These are phyloP conservation scores for Melinaea marsaeus DNA, from an alignment of 2,888 invertebrate species.

Conservation along the genomic window DNA sequence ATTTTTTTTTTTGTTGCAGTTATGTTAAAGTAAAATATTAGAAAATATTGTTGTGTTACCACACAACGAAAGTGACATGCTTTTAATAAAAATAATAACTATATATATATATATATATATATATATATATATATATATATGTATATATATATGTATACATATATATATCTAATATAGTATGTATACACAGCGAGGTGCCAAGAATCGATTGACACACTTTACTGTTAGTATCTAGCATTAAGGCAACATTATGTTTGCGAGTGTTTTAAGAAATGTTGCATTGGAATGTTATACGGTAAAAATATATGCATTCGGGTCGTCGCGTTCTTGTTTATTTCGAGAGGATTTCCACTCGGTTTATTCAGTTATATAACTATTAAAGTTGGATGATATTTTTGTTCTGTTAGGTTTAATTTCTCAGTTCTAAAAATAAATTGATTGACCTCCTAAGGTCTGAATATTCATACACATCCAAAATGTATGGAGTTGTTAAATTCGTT, in stretches of 20 bases:
- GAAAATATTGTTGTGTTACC: too few relatives aligned
- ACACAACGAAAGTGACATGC: too few relatives aligned
- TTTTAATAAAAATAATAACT: too few relatives aligned
- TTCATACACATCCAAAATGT: too few relatives aligned
- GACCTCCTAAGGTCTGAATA: too few relatives aligned
- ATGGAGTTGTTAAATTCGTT: too few relatives aligned
- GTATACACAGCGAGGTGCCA: not conserved
- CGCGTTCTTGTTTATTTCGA: conserved; percentile 24
- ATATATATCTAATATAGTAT: not conserved
- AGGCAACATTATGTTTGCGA: conserved; percentile 13
- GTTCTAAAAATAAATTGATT: too few relatives aligned
- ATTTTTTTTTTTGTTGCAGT: too few relatives aligned
- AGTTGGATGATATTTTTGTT: not conserved
- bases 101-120: too few relatives aligned
- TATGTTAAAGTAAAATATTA: too few relatives aligned
- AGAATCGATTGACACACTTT: conserved; percentile 21
- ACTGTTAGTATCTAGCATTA: conserved; percentile 14
- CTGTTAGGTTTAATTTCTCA: too few relatives aligned
- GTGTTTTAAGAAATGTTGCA: conserved; percentile 20
- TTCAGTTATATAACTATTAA: conserved; percentile 10
- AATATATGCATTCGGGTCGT: conserved; percentile 27
- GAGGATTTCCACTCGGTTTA: conserved; percentile 10
- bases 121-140: not conserved
- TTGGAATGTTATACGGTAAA: conserved; percentile 20
- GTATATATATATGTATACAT: not conserved